These are phyloP conservation scores for Tyria jacobaeae DNA, from an alignment of 2,888 invertebrate species.

Conservation along the genomic window DNA sequence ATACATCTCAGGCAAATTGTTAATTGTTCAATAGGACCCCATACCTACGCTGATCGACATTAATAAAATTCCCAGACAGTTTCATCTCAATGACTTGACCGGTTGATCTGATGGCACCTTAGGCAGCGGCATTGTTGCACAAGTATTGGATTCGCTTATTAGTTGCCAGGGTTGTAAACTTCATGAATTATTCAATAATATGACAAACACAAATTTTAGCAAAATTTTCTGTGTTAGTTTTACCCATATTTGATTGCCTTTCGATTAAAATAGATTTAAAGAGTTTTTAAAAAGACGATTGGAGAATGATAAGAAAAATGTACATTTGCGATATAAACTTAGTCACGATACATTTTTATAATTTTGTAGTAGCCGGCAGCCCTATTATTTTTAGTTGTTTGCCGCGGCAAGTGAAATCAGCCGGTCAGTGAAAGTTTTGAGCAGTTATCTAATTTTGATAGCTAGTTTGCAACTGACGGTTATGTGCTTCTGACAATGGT, in stretches of 20 bases:
- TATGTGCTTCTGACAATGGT: conserved; percentile 20
- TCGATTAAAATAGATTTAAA: too few relatives aligned
- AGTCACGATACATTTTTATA: neutral
- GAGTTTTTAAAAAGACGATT: too few relatives aligned
- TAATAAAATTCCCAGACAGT: conserved; percentile 37
- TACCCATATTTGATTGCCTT: too few relatives aligned
- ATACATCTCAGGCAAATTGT: conserved; percentile 1
- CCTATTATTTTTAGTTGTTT: conserved; percentile 7
- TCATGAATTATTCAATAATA: neutral
- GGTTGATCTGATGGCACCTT: conserved; percentile 36
- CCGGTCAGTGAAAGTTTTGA: conserved; percentile 77
- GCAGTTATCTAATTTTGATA: conserved; percentile 82
- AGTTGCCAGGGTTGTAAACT: conserved; percentile 44
- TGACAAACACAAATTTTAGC: too few relatives aligned
- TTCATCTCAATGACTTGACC: conserved; percentile 37
- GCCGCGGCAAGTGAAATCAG: conserved; percentile 76
- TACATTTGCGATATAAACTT: too few relatives aligned
- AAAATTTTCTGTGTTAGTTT: neutral
- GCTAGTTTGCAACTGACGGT: conserved; percentile 35
- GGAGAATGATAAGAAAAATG: too few relatives aligned
- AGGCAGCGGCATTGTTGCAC: conserved; percentile 62
- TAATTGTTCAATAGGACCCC: conserved; percentile 3
- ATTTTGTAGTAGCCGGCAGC: neutral
- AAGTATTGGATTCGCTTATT: conserved; percentile 71
- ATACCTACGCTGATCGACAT: conserved; percentile 16